Percentiles rank a stretch among this genome's conserved stretches.
These are phyloP conservation scores for Acestrorhynchus altus DNA, from an alignment of 2,797 vertebrate species.

Conservation along the genomic window DNA sequence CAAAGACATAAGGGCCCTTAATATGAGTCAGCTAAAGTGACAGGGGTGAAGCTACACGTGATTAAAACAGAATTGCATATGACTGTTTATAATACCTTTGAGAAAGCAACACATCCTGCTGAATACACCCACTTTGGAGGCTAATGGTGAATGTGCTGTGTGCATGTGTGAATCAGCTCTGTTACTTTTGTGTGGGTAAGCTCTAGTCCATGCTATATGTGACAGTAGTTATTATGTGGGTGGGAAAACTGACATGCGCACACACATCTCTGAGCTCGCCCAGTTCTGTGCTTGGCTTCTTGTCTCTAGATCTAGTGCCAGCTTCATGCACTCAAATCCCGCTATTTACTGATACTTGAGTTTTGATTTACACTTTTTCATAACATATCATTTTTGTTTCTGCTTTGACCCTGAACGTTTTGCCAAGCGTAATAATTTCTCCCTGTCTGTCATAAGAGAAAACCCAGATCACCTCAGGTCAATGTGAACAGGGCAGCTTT, in stretches of 20 bases:
- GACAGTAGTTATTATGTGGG: slow-evolving; percentile 67
- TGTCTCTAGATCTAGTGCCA: not conserved
- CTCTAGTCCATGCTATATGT: slow-evolving; percentile 63
- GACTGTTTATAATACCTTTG: not conserved
- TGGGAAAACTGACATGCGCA: slow-evolving; percentile 2
- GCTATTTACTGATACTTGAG: not conserved
- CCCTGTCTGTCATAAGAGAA: not conserved
- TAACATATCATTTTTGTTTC: no score
- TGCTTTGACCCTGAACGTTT: no score
- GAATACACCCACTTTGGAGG: not conserved
- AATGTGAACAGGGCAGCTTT: not conserved
- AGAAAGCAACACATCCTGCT: not conserved
- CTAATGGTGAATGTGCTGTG: slow-evolving; percentile 31
- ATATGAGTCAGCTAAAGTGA: not conserved
- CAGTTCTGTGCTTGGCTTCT: not conserved
- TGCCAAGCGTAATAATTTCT: no score
- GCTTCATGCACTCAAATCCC: not conserved
- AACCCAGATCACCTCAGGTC: not conserved
- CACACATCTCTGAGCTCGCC: not conserved
- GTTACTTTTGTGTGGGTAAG: slow-evolving; percentile 57
- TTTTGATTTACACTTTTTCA: no score
- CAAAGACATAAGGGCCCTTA: not conserved
- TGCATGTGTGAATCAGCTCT: slow-evolving; percentile 2
- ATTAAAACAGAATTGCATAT: not conserved
- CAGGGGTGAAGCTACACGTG: not conserved